Evolutionary conservation across 2,113 vertebrate genomes (phyloP).

Genomic region (Syrmaticus mikado): DNA sequence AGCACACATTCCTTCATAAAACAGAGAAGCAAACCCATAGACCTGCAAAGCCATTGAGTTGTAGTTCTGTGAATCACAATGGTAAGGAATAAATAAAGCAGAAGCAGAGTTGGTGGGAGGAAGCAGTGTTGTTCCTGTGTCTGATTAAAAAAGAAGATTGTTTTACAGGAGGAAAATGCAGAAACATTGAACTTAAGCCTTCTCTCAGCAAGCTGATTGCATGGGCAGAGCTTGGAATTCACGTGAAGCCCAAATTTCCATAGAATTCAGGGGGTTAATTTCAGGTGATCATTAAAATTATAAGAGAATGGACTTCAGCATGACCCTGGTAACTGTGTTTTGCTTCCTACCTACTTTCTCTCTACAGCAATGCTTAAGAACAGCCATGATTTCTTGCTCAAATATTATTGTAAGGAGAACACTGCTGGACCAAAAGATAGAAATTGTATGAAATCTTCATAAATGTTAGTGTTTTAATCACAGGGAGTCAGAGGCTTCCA

Average conservation of each 20-base stretch:
- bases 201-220: neutral
- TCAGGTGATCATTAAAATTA: neutral
- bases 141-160: neutral
- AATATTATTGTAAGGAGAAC: neutral
- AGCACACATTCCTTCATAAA: neutral
- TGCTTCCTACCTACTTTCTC: neutral
- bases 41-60: neutral
- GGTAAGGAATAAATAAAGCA: neutral
- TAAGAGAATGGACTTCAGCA: neutral
- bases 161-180: neutral
- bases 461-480: neutral
- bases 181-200: neutral
- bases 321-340: neutral
- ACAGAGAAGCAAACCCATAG: neutral
- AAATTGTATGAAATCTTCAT: neutral
- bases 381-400: neutral
- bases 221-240: neutral
- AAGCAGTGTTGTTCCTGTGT: neutral
- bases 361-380: neutral
- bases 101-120: neutral
- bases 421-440: neutral
- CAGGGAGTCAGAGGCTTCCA: rapidly evolving
- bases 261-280: neutral
- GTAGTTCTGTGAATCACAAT: neutral
- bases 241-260: neutral